Base-by-base conservation (phyloP, 2,797 vertebrate species). In the Sebastolobus altivelis region DNA sequence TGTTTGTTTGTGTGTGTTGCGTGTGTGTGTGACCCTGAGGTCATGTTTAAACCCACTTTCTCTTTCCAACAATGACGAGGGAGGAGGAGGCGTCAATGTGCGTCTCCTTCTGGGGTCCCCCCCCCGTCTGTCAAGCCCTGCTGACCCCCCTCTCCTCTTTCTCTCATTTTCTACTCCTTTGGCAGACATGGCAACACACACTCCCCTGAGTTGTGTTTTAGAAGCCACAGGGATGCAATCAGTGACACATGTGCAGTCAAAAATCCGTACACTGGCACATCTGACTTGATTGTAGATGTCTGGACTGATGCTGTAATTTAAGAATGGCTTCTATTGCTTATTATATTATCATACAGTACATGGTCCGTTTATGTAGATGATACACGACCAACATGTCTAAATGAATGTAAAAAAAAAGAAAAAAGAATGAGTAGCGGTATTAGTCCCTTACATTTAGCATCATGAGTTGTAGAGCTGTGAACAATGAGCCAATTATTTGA, bases 31-130 rank as follows among this genome's bases (percentile, higher is more conserved):
- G 87, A 91, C 95, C 92, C 85, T 25, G 29, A 61, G 90, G 94
- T 94, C 94, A 90, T 79, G 69, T 63, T 89, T 90, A 94, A 93
- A 91, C 85, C 91, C 90, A 86, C 87, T 90, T 89, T 91, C 84
- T 87, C 67, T 81, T 67, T 67, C 35, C 74, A 82, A 88, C 89
- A 93, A 92, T 92, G 85, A 91, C 67, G 75, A 84, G 80, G 82
- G 87, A 90, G 91, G 87, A 65, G 89, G 88, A 82, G 77, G 87
- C 20, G 22, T 74, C 77, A 67, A 14, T 67, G 60, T 46, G 65
- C 29, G 8, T 68, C 87, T 65, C 85, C 80, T 86, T 85, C 63
- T 55, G 70, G 62, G 58, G 59, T 25, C 63, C 58, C 40, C 61
- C 46, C 31, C 46, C 46, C n/a, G 80, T 83, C 88, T 84, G 79